Conservation (phyloP, 2,888 invertebrate genomes). For the Octodonta nipae region DNA sequence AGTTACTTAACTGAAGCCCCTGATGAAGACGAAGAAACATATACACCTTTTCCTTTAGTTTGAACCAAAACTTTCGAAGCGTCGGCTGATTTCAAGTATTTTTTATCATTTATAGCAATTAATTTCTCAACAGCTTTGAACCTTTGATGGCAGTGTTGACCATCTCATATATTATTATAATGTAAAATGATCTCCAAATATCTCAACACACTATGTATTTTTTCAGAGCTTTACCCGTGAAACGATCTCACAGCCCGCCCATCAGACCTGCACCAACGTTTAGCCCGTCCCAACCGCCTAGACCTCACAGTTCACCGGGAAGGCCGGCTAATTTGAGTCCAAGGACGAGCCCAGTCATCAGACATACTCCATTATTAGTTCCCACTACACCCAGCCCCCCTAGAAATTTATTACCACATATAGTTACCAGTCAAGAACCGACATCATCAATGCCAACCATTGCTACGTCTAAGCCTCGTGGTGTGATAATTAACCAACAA, state of each 20-base stretch:
- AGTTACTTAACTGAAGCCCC: no score
- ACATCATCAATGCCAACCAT: slow-evolving; percentile 16
- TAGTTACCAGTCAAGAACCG: slow-evolving; percentile 19
- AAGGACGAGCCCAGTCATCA: slow-evolving; percentile 31
- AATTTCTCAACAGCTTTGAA: no score
- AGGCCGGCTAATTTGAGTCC: slow-evolving; percentile 31
- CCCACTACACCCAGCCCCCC: slow-evolving; percentile 26
- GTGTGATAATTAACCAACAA: slow-evolving; percentile 31
- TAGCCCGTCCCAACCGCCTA: slow-evolving; percentile 28
- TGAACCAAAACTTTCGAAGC: no score
- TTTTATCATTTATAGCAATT: no score
- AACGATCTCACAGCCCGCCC: slow-evolving; percentile 33
- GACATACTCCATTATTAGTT: slow-evolving; percentile 28
- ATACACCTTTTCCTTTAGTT: no score
- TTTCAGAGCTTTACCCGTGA: no score
- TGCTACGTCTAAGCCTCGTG: slow-evolving; percentile 15
- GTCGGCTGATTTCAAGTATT: no score
- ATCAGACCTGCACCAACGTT: slow-evolving; percentile 28
- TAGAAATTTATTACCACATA: slow-evolving; percentile 7
- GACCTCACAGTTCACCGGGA: slow-evolving; percentile 35
- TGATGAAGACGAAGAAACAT: no score
- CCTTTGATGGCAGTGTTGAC: no score
- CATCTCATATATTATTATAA: no score
- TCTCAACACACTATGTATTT: no score
- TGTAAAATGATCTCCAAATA: no score